Evolutionary conservation across 23 tunicate species (phyloP), one percentile per base, ranked within the genome.

Genomic region (Corella eumyota): DNA sequence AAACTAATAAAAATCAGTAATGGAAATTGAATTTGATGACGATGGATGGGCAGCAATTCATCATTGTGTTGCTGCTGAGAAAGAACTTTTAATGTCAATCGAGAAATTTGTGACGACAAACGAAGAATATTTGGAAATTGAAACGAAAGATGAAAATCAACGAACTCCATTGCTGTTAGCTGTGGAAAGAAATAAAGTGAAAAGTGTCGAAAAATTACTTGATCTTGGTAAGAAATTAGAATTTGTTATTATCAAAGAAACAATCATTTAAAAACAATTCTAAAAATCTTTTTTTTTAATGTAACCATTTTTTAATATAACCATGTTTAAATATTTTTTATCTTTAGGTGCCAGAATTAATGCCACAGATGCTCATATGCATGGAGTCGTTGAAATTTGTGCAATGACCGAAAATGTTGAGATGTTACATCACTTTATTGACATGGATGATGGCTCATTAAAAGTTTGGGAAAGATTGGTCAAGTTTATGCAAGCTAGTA

Each of bases 41-140:
- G 64, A 56, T 61, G 94, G 94, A 30, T 84, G 94, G 94, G 56
- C 94, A 20, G 83, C 83, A n/a, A 84, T 84, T 34, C 94, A 84
- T 64, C 94, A 75, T 56, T 75, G 78, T 62, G 72, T 84, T 50
- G 82, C 82, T 23, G 83, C 94, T 21, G 94, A 84, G 56, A 69
- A 67, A 45, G 83, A 84, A 46, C 60, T 84, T 13, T 48, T 84
- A 26, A 68, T 74, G 78, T 84, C 94, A 23, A 84, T 84, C 36
- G 94, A 84, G 50, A 84, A 84, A 50, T 75, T 51, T 58, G 65
- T 84, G 0, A 63, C 66, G 3, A 36, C 50, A 1, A 84, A 84
- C 61, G 77, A 80, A 26, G 94, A 84, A 58, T 68, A 53, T 69
- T 55, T 84, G 2, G 94, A 84, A 75, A 71, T 75, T 28, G 94